These are phyloP conservation scores for Harmothoe impar DNA, from an alignment of 2,888 invertebrate species.

Conservation along the genomic window DNA sequence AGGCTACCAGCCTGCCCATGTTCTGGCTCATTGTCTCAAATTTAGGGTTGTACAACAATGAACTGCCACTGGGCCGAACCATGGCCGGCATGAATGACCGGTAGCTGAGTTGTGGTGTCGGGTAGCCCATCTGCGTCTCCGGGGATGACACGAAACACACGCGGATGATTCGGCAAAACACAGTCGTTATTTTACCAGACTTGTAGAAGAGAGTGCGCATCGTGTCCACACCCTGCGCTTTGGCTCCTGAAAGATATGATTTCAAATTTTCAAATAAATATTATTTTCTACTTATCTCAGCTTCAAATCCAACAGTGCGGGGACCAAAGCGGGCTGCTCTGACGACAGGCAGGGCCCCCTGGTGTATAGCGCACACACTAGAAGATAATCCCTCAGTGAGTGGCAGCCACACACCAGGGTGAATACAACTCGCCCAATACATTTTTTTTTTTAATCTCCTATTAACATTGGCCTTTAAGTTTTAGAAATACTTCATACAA, in stretches of 20 bases:
- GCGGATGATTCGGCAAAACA: constrained; percentile 36
- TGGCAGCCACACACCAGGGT: too few relatives aligned
- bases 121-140: background rate
- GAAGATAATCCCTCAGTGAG: too few relatives aligned
- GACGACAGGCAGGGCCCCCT: too few relatives aligned
- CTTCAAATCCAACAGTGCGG: too few relatives aligned
- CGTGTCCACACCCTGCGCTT: background rate
- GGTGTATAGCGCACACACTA: too few relatives aligned
- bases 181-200: background rate
- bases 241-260: background rate
- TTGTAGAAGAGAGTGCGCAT: constrained; percentile 29
- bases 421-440: too few relatives aligned
- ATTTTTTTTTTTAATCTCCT: too few relatives aligned
- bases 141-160: background rate
- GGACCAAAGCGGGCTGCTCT: too few relatives aligned
- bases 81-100: constrained; percentile 35
- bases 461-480: too few relatives aligned
- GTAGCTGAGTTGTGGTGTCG: background rate
- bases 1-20: constrained; percentile 34
- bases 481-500: too few relatives aligned
- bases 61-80: background rate
- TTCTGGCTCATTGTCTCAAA: constrained; percentile 46
- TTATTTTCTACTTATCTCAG: too few relatives aligned
- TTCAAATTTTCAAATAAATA: background rate
- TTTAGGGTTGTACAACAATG: constrained; percentile 4